Conservation (phyloP, 1,140 invertebrate genomes). For the Trichomalopsis sarcophagae region DNA sequence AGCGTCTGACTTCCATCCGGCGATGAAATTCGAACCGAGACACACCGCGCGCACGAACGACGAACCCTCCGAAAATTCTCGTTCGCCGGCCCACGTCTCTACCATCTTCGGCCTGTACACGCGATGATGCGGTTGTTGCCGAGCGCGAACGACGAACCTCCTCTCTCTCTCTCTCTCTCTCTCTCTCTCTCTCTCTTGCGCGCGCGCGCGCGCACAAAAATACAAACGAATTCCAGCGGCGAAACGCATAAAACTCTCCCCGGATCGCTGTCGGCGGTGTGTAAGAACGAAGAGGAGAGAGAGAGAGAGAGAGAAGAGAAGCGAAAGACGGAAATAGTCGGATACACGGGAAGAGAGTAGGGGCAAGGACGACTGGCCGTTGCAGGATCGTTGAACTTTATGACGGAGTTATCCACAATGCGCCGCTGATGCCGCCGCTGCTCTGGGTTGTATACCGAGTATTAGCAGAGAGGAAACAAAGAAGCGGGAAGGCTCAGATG, state of each 20-base stretch:
- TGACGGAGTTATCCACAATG: neutral
- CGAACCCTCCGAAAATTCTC: neutral
- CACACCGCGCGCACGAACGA: neutral
- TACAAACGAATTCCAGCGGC: constrained; percentile 19
- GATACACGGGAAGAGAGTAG: neutral
- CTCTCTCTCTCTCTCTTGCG: too few relatives aligned
- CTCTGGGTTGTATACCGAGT: too few relatives aligned
- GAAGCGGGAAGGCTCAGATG: neutral
- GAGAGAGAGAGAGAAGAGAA: neutral
- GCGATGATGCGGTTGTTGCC: neutral
- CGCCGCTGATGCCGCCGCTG: too few relatives aligned
- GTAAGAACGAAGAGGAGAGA: neutral
- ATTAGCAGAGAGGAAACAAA: neutral
- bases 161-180: neutral
- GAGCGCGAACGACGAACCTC: neutral
- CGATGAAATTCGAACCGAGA: neutral
- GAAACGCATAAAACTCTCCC: constrained; percentile 7
- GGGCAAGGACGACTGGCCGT: neutral
- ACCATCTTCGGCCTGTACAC: neutral
- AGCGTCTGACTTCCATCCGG: neutral
- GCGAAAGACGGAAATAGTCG: constrained; percentile 5
- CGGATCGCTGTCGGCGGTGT: neutral
- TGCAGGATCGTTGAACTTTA: constrained; percentile 43
- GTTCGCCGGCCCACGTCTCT: neutral
- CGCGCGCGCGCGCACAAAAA: neutral